Base-by-base conservation (phyloP, 2,888 invertebrate species). In the Nysson spinosus region DNA sequence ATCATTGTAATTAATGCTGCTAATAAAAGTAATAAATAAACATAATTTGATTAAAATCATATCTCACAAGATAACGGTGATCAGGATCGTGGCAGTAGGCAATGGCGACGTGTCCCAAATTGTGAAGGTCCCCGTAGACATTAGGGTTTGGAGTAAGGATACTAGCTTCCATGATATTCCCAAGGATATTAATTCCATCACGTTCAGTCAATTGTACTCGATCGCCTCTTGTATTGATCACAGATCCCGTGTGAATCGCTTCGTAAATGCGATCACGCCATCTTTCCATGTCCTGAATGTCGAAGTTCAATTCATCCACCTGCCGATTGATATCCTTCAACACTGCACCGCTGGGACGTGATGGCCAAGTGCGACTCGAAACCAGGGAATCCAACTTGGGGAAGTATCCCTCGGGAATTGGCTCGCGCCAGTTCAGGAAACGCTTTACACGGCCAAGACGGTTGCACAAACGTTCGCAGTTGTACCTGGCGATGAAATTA, bases 61-160 rank as follows among this genome's bases (percentile, higher is more conserved):
- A 11, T n/a, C 47, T 52, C 82, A 93, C 93, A 89, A 93, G 85
- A 82, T 93, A 92, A 58, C 92, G 89, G 81, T 93, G 92, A 84
- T 95, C 94, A 0, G 95, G 95, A 85, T 96, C 96, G 81, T 96
- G 95, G 2, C 92, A 88, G 83, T 92, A 93, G 0, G 94, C 91
- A 64, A 95, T 91, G 81, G 94, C 90, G 3, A 94, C 91, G 81
- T 96, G 96, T 0, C 95, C 95, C 88, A 93, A 90, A 87, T 96
- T 96, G 87, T 96, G 96, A 30, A 95, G 79, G 85, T 95, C 93
- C 0, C 96, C 96, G 82, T 95, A 95, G 80, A 93, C 89, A 26
- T 88, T 88, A 1, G 90, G 88, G 88, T 95, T 95, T 3, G 91
- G 90, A 39, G 94, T 93, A 35, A 95, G 83, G 66, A 91, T 90